Evolutionary conservation across 2,888 invertebrate species (phyloP).

Genomic region (Drosophila demipolita): DNA sequence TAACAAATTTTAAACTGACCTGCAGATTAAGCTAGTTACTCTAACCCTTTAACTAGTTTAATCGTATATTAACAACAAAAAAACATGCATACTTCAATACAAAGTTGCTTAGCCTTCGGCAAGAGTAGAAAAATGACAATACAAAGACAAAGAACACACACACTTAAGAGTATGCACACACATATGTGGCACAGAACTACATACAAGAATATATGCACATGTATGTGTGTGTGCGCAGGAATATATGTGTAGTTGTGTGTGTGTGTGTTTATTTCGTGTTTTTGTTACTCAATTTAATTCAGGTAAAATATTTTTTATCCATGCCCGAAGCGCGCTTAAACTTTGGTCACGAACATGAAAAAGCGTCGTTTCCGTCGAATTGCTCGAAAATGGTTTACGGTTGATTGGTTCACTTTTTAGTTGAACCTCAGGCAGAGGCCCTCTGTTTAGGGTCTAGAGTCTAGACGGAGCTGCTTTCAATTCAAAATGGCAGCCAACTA

Average conservation of each 20-base stretch:
- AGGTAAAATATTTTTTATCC: conserved; percentile 76
- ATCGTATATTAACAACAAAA: background rate
- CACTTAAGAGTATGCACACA: conserved; percentile 5
- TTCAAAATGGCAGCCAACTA: conserved; percentile 69
- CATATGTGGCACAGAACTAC: conserved; percentile 21
- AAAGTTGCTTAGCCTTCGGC: background rate
- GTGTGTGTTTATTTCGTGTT: conserved; percentile 67
- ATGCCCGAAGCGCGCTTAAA: conserved; percentile 53
- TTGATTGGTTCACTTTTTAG: conserved; percentile 76
- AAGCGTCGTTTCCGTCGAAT: conserved; percentile 76
- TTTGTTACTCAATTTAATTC: conserved; percentile 83
- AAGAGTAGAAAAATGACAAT: conserved; percentile 31
- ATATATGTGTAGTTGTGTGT: background rate
- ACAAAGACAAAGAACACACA: conserved; percentile 31
- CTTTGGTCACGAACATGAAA: conserved; percentile 78
- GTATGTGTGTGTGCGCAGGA: background rate
- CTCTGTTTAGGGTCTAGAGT: conserved; percentile 61
- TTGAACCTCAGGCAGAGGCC: conserved; percentile 31
- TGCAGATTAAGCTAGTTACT: background rate
- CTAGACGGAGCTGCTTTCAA: conserved; percentile 48
- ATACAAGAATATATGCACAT: conserved; percentile 12
- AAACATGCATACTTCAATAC: background rate
- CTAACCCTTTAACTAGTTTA: background rate
- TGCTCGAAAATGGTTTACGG: conserved; percentile 76
- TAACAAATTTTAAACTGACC: background rate